Evolutionary conservation across 2,113 vertebrate species (phyloP), one percentile per base, ranked within the genome.

Genomic region (Carlito syrichta): DNA sequence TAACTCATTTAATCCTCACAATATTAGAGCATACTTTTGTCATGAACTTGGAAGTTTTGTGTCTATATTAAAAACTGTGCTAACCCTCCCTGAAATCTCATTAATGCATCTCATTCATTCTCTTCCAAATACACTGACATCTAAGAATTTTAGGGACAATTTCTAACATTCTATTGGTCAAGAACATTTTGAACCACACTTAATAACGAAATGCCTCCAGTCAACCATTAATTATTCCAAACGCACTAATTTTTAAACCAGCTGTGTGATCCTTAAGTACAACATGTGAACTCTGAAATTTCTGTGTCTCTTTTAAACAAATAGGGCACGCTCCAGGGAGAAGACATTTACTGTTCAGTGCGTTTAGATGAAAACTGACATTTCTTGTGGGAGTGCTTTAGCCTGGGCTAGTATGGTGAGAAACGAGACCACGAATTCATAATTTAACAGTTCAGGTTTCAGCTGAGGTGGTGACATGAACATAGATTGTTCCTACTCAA

Each of bases 381-480:
- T 98, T 97, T 98, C 95, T 96, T 97, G 50, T 40, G 73, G 91
- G 86, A 95, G 9, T 76, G 23, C 63, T 83, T 97, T 69, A 96
- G 88, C 45, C 76, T n/a, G 82, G 93, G 63, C 82, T 83, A 89
- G 78, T 68, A 85, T 16, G 56, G 43, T 56, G 2, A 94, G 97
- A 97, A 98, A 98, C 52, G 63, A 98, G 95, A 95, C 86, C 94
- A 97, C 89, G 58, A 90, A 98, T 96, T 97, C 94, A 95, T 96
- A 95, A 97, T 96, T 97, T 97, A 98, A 95, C 86, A 95, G 86
- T 62, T 76, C 17, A 10, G 0, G 11, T 94, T 96, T 97, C 94
- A 88, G 85, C 22, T 96, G 96, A 97, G 94, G 85, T 62, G 96
- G 97, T 68, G 97, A 83, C 85, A 97, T 78, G 79, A 94, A 82